Percentiles rank a stretch among this genome's conserved stretches.
phyloP scores from a whole-genome alignment of 2,113 vertebrate species.

The Hiodon tergisus region DNA sequence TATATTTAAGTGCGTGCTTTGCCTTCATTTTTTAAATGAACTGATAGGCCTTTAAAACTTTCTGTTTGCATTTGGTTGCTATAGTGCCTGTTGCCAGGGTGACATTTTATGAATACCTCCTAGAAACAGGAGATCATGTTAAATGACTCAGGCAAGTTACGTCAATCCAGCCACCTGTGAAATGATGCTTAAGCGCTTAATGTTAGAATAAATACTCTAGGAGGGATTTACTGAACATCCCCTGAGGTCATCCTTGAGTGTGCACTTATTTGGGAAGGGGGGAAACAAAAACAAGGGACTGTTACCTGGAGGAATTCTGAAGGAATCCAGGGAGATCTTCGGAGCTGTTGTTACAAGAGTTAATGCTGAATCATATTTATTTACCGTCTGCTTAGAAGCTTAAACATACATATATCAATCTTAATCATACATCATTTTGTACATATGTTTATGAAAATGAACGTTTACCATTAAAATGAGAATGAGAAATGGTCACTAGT shows the following conservation, averaged over 20 bases:
- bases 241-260: background rate
- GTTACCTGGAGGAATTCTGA: background rate
- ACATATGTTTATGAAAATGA: no score
- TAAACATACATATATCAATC: background rate
- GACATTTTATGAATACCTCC: conserved; percentile 5
- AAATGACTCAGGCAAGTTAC: conserved; percentile 7
- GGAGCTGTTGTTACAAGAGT: background rate
- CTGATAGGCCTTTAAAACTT: background rate
- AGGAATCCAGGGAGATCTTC: background rate
- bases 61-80: conserved; percentile 17
- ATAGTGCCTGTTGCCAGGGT: conserved; percentile 19
- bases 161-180: background rate
- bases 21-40: background rate
- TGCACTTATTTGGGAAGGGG: background rate
- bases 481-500: no score
- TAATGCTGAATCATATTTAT: background rate
- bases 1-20: background rate
- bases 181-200: background rate
- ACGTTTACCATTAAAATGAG: no score
- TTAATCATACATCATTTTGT: background rate
- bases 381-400: background rate
- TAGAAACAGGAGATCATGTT: conserved; percentile 2
- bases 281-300: background rate
- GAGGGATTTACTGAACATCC: background rate
- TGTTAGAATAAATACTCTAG: background rate